These are phyloP conservation scores for Cylindroiulus punctatus DNA, from an alignment of 2,888 invertebrate genomes.

Conservation along the genomic window DNA sequence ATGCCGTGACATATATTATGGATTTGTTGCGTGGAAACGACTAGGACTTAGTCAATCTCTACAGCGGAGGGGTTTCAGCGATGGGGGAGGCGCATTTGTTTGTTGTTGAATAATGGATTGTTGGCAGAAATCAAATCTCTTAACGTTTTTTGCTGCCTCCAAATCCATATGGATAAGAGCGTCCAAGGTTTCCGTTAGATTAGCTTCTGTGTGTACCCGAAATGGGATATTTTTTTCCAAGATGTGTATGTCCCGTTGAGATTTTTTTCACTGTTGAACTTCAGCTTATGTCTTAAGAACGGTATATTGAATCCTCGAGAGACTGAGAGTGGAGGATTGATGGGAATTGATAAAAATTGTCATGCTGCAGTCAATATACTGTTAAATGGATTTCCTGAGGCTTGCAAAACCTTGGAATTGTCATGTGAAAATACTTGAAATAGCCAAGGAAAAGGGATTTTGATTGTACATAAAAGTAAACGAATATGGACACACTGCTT, in stretches of 20 bases:
- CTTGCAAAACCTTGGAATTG: no score
- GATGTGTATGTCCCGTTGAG: neutral
- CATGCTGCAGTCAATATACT: no score
- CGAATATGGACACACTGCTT: no score
- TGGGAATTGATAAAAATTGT: no score
- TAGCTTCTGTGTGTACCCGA: neutral
- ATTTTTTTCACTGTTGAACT: neutral
- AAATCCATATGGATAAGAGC: slow-evolving; percentile 10
- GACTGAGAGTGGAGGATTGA: no score
- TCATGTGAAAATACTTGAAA: no score
- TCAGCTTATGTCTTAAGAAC: no score
- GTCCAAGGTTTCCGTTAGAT: slow-evolving; percentile 5
- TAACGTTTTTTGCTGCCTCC: neutral
- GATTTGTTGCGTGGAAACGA: neutral
- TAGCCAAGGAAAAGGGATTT: no score
- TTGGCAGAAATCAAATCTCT: slow-evolving; percentile 36
- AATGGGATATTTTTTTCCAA: neutral
- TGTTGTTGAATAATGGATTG: slow-evolving; percentile 30
- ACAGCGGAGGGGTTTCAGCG: neutral
- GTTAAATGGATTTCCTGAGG: no score
- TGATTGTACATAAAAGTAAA: no score
- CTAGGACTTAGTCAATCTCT: neutral
- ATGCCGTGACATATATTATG: neutral
- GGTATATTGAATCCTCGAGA: no score
- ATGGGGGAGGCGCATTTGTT: neutral